These are phyloP conservation scores for Pseudonaja textilis DNA, from an alignment of 2,113 vertebrate genomes.

Conservation along the genomic window DNA sequence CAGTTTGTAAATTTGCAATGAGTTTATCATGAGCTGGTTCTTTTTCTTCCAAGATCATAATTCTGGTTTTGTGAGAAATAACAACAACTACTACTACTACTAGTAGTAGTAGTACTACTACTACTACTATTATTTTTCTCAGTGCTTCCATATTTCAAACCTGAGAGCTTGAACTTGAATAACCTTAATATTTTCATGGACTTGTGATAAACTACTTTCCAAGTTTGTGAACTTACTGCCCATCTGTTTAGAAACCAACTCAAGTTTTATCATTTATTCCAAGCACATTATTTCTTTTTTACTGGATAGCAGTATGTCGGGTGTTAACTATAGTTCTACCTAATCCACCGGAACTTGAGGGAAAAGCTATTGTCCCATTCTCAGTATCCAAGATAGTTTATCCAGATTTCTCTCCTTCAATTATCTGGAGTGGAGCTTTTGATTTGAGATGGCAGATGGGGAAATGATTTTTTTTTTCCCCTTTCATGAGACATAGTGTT, in stretches of 20 bases:
- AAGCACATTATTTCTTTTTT: neutral
- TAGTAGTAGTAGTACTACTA: too few species aligned
- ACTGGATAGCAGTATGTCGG: neutral
- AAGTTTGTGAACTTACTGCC: neutral
- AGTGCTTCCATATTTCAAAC: neutral
- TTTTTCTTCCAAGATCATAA: neutral
- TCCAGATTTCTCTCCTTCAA: neutral
- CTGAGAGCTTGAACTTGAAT: neutral
- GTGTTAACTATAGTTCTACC: neutral
- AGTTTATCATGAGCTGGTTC: neutral
- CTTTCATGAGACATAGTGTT: neutral
- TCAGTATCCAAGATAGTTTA: neutral
- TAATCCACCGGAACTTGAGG: neutral
- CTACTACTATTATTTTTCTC: neutral
- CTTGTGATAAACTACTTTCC: neutral
- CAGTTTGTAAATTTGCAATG: neutral
- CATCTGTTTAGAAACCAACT: neutral
- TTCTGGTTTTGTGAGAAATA: neutral
- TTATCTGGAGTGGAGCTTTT: neutral
- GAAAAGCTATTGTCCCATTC: neutral
- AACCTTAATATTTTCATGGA: neutral
- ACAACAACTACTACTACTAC: too few species aligned
- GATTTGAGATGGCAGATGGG: neutral
- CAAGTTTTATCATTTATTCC: neutral
- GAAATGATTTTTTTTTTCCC: neutral